Conservation (phyloP, 1,140 invertebrate species). For the Hestina assimilis region DNA sequence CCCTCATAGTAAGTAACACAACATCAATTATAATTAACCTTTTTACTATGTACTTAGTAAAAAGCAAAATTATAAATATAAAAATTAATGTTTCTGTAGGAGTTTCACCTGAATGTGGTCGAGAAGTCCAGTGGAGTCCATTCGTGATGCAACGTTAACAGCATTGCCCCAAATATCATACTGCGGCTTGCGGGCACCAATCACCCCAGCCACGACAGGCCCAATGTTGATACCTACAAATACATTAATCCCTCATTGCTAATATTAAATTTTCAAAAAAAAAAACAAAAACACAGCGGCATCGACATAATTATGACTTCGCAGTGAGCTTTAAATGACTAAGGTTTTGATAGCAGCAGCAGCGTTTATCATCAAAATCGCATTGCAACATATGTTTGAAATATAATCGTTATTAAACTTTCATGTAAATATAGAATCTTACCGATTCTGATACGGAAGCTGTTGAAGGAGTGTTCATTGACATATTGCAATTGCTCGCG, state of each 20-base stretch:
- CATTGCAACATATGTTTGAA: slow-evolving; percentile 5
- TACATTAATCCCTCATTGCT: slow-evolving; percentile 21
- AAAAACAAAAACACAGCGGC: too few relatives aligned
- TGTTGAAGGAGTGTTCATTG: slow-evolving; percentile 98
- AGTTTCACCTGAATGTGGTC: slow-evolving; percentile 89
- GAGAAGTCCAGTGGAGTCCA: slow-evolving; percentile 90
- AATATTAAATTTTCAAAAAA: not conserved
- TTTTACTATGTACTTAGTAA: too few relatives aligned
- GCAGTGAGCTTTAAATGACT: too few relatives aligned
- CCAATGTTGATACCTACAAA: slow-evolving; percentile 93
- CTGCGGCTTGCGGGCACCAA: slow-evolving; percentile 93
- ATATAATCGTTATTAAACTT: not conserved
- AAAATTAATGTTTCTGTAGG: not conserved
- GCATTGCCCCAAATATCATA: slow-evolving; percentile 97
- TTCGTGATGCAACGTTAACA: slow-evolving; percentile 94
- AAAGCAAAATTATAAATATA: too few relatives aligned
- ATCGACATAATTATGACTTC: too few relatives aligned
- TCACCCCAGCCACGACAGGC: slow-evolving; percentile 96
- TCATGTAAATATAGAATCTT: slow-evolving; percentile 35
- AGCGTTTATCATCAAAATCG: too few relatives aligned
- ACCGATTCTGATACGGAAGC: slow-evolving; percentile 96
- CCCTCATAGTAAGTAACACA: too few relatives aligned
- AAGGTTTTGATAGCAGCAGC: too few relatives aligned
- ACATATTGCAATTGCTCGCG: slow-evolving; percentile 92
- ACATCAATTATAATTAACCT: too few relatives aligned